These are phyloP conservation scores for Lepus oiostolus DNA, from an alignment of 2,797 vertebrate genomes.

Conservation along the genomic window DNA sequence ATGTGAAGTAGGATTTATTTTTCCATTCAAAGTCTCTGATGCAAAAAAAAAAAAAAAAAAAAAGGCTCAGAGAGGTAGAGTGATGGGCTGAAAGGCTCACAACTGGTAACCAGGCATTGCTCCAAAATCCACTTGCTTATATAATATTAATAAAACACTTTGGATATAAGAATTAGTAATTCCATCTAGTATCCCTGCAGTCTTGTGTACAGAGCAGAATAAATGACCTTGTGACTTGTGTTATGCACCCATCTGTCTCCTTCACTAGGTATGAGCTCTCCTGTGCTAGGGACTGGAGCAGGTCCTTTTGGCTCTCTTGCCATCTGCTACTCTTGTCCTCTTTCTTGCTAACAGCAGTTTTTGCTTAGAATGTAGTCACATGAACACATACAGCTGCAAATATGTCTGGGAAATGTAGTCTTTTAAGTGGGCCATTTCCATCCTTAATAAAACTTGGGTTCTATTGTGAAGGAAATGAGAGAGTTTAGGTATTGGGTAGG, in stretches of 20 bases:
- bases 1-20: neutral
- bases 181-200: neutral
- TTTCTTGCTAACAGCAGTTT: neutral
- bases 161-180: neutral
- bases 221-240: no score
- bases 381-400: neutral
- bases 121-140: neutral
- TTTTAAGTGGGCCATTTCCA: neutral
- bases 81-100: neutral
- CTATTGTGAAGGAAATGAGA: conserved; percentile 39
- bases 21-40: neutral
- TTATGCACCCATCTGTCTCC: neutral
- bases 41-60: conserved; percentile 6
- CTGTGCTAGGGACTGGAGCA: neutral
- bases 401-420: neutral
- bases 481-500: neutral
- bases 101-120: neutral
- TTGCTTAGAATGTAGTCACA: neutral
- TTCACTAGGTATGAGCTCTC: neutral
- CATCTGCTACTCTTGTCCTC: neutral
- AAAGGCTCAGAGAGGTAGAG: neutral
- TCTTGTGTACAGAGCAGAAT: neutral
- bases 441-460: conserved; percentile 3
- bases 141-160: neutral
- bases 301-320: neutral